Evolutionary conservation across 2,888 invertebrate species (phyloP).

Genomic region (Ectropis crepuscularia): DNA sequence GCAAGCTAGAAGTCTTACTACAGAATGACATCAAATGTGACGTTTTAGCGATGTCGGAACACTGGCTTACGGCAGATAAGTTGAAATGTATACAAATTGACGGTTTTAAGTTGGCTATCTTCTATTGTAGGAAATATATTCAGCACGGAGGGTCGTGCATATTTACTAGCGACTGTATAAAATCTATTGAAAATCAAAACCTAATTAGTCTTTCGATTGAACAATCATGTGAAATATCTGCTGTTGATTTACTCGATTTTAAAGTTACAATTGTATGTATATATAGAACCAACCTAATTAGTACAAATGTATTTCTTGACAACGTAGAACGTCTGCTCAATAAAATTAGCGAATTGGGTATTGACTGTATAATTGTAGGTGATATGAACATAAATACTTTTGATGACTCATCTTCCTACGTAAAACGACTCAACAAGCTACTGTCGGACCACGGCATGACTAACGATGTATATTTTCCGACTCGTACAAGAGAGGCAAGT

Average conservation of each 20-base stretch:
- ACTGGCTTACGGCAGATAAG: no score
- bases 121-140: background rate
- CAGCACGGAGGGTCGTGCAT: background rate
- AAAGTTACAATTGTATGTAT: no score
- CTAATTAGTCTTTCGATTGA: background rate
- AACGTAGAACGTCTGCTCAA: conserved; percentile 22
- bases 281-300: conserved; percentile 15
- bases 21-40: no score
- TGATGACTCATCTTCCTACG: background rate
- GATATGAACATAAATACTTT: conserved; percentile 17
- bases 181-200: background rate
- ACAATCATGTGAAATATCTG: no score
- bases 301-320: conserved; percentile 8
- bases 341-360: conserved; percentile 9
- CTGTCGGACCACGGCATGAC: conserved; percentile 7
- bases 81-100: no score
- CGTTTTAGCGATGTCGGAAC: no score
- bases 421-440: conserved; percentile 5
- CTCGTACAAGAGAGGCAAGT: conserved; percentile 1
- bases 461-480: conserved; percentile 19
- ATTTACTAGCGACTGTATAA: background rate
- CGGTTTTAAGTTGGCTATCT: no score
- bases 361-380: conserved; percentile 14
- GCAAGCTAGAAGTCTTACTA: no score
- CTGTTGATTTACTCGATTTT: no score